These are phyloP conservation scores for Ceratitis capitata DNA, from an alignment of 1,140 invertebrate species.

Conservation along the genomic window DNA sequence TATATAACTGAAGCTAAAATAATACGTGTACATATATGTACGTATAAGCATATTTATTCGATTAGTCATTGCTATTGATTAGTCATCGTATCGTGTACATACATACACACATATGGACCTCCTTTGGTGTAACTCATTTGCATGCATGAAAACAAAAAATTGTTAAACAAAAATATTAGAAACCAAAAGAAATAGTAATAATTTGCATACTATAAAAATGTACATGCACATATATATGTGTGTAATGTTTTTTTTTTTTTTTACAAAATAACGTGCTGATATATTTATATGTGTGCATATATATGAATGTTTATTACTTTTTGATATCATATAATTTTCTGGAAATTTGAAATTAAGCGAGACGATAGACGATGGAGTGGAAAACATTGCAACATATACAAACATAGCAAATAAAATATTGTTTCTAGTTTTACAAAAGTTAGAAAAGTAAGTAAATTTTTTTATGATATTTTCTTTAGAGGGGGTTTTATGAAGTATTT, in stretches of 20 bases:
- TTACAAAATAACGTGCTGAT: too few relatives aligned
- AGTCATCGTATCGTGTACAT: neutral
- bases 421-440: too few relatives aligned
- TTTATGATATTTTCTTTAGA: too few relatives aligned
- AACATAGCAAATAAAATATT: too few relatives aligned
- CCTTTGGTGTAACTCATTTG: neutral
- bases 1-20: too few relatives aligned
- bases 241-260: too few relatives aligned
- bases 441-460: too few relatives aligned
- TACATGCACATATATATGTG: neutral
- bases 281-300: neutral
- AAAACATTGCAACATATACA: too few relatives aligned
- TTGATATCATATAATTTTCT: neutral
- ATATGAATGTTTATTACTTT: neutral
- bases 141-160: neutral
- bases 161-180: neutral
- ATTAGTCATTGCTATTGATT: constrained; percentile 15
- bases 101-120: too few relatives aligned
- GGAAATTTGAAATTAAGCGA: neutral
- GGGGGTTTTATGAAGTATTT: too few relatives aligned
- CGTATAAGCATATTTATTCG: neutral
- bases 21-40: neutral
- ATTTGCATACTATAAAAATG: neutral
- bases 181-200: neutral
- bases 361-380: neutral